phyloP scores from a whole-genome alignment of 2,888 invertebrate genomes.

The Eupithecia centaureata region DNA sequence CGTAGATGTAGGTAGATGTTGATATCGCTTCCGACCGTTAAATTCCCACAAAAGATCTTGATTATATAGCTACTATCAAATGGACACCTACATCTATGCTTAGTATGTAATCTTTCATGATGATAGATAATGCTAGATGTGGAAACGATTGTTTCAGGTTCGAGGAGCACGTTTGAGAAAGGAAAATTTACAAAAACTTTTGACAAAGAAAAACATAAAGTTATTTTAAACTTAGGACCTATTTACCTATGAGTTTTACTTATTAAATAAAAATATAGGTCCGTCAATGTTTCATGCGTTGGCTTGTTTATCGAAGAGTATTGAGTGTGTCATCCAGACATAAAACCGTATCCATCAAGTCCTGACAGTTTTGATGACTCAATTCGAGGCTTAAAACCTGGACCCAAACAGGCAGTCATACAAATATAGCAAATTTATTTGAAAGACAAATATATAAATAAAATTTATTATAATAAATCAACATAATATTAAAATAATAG shows the following conservation, averaged over 20 bases:
- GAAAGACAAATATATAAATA: too few relatives aligned
- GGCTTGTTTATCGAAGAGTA: background rate
- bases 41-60: background rate
- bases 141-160: too few relatives aligned
- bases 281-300: background rate
- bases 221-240: too few relatives aligned
- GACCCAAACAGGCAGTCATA: background rate
- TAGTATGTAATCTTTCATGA: background rate
- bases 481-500: too few relatives aligned
- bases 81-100: background rate
- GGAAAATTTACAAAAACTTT: too few relatives aligned
- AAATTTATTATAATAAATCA: too few relatives aligned
- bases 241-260: too few relatives aligned
- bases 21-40: conserved; percentile 1
- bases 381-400: background rate
- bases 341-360: background rate
- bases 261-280: too few relatives aligned
- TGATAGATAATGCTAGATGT: background rate
- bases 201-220: too few relatives aligned
- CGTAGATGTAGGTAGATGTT: background rate
- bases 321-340: background rate
- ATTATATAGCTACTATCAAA: background rate
- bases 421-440: too few relatives aligned
- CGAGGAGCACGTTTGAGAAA: too few relatives aligned
- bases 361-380: background rate